Base-by-base conservation (phyloP, 92 coral and sea anemone species). In the Epizoanthus rinbou region DNA sequence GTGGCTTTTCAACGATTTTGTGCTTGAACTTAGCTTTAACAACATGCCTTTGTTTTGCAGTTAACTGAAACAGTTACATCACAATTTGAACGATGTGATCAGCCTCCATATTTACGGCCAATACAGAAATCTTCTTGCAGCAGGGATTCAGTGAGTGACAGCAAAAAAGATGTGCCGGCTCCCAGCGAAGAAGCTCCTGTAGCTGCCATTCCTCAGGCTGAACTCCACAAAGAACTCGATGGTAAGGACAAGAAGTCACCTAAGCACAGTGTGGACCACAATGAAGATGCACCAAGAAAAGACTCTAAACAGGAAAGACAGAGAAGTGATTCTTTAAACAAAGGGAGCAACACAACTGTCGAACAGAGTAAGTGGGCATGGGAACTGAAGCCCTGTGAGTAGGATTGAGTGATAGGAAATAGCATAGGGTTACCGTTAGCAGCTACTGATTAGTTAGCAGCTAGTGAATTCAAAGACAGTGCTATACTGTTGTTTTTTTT, bases 61-160 rank as follows among this genome's bases (percentile, higher is more conserved):
- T 85, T 93, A 57, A 97, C 99, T 64, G 99, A 97, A 76, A 93
- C 99, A 4, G 98, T 97, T 31, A 98, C 99, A 10, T 91, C 98
- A 62, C 99, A 94, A 88, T 97, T 97, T 73, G 99, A 97, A 81
- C 98, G 98, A 28, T 87, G 98, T 72, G 98, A 92, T 24, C 94
- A 92, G 43, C 95, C 99, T 56, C 99, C 99, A 2, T 97, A 86
- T 78, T 90, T 94, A 76, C 89, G 90, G 25, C 85, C 92, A 10
- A 65, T 94, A 33, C 92, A 82, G 76, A 97, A 94, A 81, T 69
- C 91, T 0, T 88, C 95, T 5, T 52, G 83, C 37, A 93, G 98
- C 85, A 73, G 93, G 68, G 98, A 93, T 87, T 93, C 95, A 3
- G 88, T 93, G 75, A 89, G 74, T 41, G 98, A 93, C 54, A 85